phyloP scores from a whole-genome alignment of 2,888 invertebrate genomes.

The Leptura quadrifasciata region DNA sequence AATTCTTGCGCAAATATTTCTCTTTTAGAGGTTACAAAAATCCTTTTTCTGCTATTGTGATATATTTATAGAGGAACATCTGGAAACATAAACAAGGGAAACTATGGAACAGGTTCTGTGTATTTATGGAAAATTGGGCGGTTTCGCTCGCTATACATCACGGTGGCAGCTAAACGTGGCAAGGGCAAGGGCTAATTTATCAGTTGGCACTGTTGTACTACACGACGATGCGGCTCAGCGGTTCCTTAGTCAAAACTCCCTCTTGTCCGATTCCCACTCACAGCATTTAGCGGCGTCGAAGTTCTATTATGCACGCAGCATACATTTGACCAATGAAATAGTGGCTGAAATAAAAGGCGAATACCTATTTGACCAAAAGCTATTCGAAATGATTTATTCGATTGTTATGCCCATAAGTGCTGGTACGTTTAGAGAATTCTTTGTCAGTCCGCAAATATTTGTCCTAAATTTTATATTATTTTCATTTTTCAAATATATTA shows the following conservation, averaged over 20 bases:
- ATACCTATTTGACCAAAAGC: neutral
- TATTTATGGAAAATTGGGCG: conserved; percentile 62
- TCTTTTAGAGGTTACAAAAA: conserved; percentile 30
- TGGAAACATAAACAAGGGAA: conserved; percentile 51
- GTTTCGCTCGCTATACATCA: conserved; percentile 60
- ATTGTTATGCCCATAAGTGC: too few species aligned
- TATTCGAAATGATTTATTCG: neutral
- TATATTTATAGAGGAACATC: conserved; percentile 53
- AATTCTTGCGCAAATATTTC: conserved; percentile 33
- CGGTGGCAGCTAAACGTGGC: conserved; percentile 52
- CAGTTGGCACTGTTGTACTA: conserved; percentile 53
- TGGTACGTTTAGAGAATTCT: too few species aligned
- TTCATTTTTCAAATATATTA: too few species aligned
- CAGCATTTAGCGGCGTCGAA: neutral
- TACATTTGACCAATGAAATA: neutral
- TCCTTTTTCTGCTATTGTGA: conserved; percentile 28
- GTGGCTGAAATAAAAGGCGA: neutral
- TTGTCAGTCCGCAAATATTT: too few species aligned
- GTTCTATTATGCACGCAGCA: neutral
- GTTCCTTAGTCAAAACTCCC: conserved; percentile 44
- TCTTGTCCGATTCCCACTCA: conserved; percentile 32
- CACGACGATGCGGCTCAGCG: conserved; percentile 46
- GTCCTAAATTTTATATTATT: too few species aligned
- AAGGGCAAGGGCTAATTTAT: conserved; percentile 56
- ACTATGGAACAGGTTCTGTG: conserved; percentile 53